Evolutionary conservation across 2,113 vertebrate species (phyloP), one percentile per base, ranked within the genome.

Genomic region (Pteronura brasiliensis): DNA sequence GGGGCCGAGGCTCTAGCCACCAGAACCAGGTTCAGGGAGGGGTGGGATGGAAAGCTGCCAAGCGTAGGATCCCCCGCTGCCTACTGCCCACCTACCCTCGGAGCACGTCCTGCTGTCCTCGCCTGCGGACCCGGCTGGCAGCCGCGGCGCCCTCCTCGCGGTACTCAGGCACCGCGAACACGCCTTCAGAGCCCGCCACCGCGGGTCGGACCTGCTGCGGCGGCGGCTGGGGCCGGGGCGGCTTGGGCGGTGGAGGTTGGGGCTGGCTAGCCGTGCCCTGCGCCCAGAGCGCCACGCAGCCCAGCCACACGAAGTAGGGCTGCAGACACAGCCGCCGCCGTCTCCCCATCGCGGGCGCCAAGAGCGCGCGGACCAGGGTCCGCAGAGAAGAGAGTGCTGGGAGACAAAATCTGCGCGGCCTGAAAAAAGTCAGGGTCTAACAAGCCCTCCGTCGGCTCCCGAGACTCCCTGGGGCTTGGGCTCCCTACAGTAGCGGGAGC

Each of bases 51-150:
- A 76, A 83, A 55, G 55, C 25, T 39, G 67, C 77, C 67, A 67
- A 31, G 47, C 39, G 3, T 7, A 47, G 72, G 42, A 27, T 1
- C 42, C 4, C 55, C 93, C 88, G 6, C 27, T 14, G n/a, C 20
- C 52, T 52, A 27, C 93, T 18, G 95, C 47, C 47, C 96, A 95
- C 98, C 98, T 99, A 99, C 99, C 99, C 99, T 95, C 99, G 98
- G 9, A 99, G 98, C 3, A 96, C 95, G 71, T 99, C 99, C 96
- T 99, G 99, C 90, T 99, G 99, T 97, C 99, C 99, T 95, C 98
- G 97, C 97, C 99, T 93, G 95, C 99, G 99, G 91, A 98, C 98
- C 2, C 99, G 98, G 63, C 93, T 98, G 25, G 96, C 89, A 15
- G 63, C 80, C 67, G 79, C 93, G 55, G 97, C 72, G 42, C 97